A percentile compares a stretch with the other conserved stretches of the same genome.
These are phyloP conservation scores for Ramphastos sulfuratus DNA, from an alignment of 2,113 vertebrate genomes.

Conservation along the genomic window DNA sequence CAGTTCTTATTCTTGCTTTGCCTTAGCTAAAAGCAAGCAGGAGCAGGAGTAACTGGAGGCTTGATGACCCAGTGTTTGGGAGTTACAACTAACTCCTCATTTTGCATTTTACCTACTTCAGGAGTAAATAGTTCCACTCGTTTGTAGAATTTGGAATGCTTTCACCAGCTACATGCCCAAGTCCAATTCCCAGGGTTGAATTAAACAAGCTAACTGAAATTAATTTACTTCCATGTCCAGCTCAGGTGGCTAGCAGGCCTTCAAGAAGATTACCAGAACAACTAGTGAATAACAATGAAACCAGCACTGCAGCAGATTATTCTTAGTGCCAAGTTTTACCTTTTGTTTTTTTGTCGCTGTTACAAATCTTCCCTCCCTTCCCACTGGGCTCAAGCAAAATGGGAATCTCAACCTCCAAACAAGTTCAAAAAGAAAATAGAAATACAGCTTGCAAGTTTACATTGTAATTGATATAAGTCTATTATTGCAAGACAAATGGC, in stretches of 20 bases:
- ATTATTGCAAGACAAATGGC: constrained; percentile 53
- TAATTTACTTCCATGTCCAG: neutral
- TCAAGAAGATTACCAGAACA: neutral
- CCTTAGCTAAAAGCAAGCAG: neutral
- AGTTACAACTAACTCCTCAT: neutral
- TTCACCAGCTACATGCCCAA: neutral
- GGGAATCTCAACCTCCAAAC: neutral
- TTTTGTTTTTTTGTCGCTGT: neutral
- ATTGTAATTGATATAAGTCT: constrained; percentile 34
- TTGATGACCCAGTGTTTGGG: neutral
- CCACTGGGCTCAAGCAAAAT: neutral
- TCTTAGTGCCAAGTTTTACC: neutral
- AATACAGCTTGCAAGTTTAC: constrained; percentile 17
- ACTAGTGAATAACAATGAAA: neutral
- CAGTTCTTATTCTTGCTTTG: neutral
- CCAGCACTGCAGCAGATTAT: neutral
- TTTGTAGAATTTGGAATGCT: neutral
- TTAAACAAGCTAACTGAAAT: constrained; percentile 25
- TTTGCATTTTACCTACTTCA: neutral
- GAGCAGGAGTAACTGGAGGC: neutral
- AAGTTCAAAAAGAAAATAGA: neutral
- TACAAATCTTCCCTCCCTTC: neutral
- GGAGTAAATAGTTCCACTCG: neutral
- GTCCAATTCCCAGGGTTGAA: neutral
- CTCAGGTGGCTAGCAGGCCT: constrained; percentile 35